Conservation (phyloP, 2,113 vertebrate genomes). For the Platichthys flesus region DNA sequence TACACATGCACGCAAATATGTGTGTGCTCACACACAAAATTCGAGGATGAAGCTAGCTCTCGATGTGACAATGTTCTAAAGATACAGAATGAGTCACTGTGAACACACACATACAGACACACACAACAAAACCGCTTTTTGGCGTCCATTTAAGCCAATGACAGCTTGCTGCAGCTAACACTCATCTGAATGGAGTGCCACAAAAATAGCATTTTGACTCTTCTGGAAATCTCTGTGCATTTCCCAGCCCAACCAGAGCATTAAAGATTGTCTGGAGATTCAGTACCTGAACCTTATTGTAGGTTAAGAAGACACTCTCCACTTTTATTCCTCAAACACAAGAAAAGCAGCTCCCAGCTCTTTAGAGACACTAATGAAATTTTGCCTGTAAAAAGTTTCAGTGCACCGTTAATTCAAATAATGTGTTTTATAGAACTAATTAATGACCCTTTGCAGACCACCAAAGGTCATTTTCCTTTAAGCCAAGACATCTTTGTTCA, state of each 20-base stretch:
- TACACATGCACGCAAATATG: background rate
- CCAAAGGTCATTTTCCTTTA: conserved; percentile 51
- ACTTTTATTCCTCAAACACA: conserved; percentile 34
- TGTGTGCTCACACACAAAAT: background rate
- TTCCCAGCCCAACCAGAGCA: conserved; percentile 32
- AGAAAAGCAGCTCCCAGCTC: conserved; percentile 38
- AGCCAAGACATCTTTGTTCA: conserved; percentile 52
- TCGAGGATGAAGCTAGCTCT: conserved; percentile 28
- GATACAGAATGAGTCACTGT: conserved; percentile 56
- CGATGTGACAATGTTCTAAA: conserved; percentile 20
- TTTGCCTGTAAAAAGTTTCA: conserved; percentile 38
- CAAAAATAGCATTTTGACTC: conserved; percentile 50
- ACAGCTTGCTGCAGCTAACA: conserved; percentile 39
- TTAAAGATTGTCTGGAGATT: conserved; percentile 42
- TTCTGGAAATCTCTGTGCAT: conserved; percentile 38
- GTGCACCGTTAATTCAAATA: conserved; percentile 46
- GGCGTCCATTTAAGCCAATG: conserved; percentile 48
- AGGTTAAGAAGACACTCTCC: conserved; percentile 32
- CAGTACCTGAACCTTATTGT: conserved; percentile 41
- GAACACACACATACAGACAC: background rate
- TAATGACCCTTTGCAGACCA: conserved; percentile 54
- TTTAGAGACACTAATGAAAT: conserved; percentile 53
- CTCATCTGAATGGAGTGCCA: conserved; percentile 40
- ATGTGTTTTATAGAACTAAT: conserved; percentile 49
- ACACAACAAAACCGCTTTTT: conserved; percentile 31